phyloP scores from a whole-genome alignment of 2,113 vertebrate species.

The Sclerurus mexicanus region DNA sequence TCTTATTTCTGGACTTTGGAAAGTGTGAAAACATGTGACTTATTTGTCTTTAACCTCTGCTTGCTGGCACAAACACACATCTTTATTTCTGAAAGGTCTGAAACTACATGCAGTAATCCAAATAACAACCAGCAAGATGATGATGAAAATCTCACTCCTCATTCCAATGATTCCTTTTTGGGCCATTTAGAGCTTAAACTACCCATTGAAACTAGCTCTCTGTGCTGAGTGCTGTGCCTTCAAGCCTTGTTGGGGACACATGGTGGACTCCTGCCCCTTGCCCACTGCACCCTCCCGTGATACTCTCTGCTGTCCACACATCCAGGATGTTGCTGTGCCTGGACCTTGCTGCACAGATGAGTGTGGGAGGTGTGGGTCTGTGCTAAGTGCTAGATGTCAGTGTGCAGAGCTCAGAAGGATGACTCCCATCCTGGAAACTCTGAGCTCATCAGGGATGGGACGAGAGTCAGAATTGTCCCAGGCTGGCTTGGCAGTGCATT shows the following conservation, averaged over 20 bases:
- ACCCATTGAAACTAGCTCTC: neutral
- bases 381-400: neutral
- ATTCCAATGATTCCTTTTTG: neutral
- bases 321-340: neutral
- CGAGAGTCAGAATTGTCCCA: fast-evolving
- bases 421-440: constrained; percentile 15
- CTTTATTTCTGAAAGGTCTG: neutral
- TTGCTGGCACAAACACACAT: neutral
- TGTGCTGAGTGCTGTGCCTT: neutral
- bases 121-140: neutral
- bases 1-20: neutral
- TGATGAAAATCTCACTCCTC: neutral
- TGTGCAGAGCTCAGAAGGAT: neutral
- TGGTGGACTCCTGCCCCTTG: neutral
- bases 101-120: neutral
- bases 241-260: neutral
- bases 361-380: neutral
- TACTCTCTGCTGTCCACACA: neutral
- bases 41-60: neutral
- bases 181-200: neutral
- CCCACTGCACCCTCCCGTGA: neutral
- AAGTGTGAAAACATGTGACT: neutral
- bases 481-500: neutral
- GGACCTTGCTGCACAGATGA: neutral
- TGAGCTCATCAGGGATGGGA: neutral